Evolutionary conservation across 2,888 invertebrate species (phyloP).

Genomic region (Sarcophaga variegata): DNA sequence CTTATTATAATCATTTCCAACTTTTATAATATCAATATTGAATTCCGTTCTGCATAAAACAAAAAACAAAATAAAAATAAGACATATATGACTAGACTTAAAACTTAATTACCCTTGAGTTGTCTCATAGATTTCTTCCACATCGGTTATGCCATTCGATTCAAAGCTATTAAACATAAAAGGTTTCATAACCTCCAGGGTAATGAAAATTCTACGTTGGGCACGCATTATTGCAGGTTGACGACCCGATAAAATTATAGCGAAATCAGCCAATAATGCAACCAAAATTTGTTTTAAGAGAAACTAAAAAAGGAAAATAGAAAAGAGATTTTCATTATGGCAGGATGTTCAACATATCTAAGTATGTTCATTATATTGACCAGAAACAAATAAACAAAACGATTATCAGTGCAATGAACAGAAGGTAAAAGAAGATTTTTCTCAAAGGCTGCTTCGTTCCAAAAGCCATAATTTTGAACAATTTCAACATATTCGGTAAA

Average conservation of each 20-base stretch:
- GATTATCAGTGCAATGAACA: slow-evolving; percentile 71
- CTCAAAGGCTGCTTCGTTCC: slow-evolving; percentile 71
- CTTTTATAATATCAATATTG: slow-evolving; percentile 31
- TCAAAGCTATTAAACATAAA: slow-evolving; percentile 75
- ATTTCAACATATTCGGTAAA: slow-evolving; percentile 70
- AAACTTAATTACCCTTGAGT: slow-evolving; percentile 70
- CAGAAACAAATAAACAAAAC: slow-evolving; percentile 71
- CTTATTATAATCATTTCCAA: not conserved
- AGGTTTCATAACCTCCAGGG: slow-evolving; percentile 74
- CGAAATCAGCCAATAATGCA: slow-evolving; percentile 72
- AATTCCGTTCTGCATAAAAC: slow-evolving; percentile 71
- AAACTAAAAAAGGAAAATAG: slow-evolving; percentile 46
- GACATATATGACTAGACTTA: not conserved
- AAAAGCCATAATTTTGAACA: slow-evolving; percentile 70
- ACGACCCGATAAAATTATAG: slow-evolving; percentile 71
- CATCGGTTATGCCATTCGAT: slow-evolving; percentile 72
- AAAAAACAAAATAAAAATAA: too few relatives aligned
- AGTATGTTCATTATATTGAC: not conserved
- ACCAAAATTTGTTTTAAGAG: slow-evolving; percentile 76
- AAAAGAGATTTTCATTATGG: not conserved
- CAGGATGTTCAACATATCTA: too few relatives aligned
- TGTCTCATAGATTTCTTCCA: slow-evolving; percentile 44
- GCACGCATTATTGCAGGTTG: slow-evolving; percentile 73
- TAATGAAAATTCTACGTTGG: slow-evolving; percentile 71
- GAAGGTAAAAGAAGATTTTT: slow-evolving; percentile 72